These are phyloP conservation scores for Aphelinus certus DNA, from an alignment of 1,140 invertebrate genomes.

Conservation along the genomic window DNA sequence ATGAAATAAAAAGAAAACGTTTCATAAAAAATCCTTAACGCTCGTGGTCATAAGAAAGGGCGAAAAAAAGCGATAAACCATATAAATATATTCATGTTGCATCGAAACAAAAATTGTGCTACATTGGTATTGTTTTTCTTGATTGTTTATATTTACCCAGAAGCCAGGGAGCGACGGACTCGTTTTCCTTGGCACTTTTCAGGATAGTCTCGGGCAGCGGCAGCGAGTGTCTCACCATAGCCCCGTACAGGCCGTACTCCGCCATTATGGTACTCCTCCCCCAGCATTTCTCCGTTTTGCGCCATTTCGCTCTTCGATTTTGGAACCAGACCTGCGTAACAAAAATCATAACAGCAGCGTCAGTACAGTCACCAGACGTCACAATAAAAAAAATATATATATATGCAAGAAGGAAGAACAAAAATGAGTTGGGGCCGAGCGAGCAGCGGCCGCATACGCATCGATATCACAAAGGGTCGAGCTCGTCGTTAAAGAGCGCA, in stretches of 20 bases:
- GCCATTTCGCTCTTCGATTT: constrained; percentile 97
- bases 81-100: too few relatives aligned
- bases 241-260: constrained; percentile 98
- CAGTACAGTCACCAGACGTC: background rate
- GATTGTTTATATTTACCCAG: constrained; percentile 77
- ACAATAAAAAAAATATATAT: background rate
- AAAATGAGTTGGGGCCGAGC: background rate
- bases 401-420: background rate
- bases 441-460: background rate
- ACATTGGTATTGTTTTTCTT: background rate
- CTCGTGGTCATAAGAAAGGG: too few relatives aligned
- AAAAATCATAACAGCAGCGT: too few relatives aligned
- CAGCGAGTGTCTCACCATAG: constrained; percentile 97
- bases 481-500: background rate
- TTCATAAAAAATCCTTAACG: too few relatives aligned
- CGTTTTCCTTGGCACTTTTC: constrained; percentile 94
- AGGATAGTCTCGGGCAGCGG: constrained; percentile 97
- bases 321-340: constrained; percentile 95
- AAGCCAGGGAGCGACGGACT: constrained; percentile 96
- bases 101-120: too few relatives aligned
- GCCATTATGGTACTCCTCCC: constrained; percentile 99
- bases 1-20: background rate
- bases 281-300: constrained; percentile 99
- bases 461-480: background rate
- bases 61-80: too few relatives aligned